Evolutionary conservation across 2,113 vertebrate species (phyloP).

Genomic region (Hippocampus barbouri): DNA sequence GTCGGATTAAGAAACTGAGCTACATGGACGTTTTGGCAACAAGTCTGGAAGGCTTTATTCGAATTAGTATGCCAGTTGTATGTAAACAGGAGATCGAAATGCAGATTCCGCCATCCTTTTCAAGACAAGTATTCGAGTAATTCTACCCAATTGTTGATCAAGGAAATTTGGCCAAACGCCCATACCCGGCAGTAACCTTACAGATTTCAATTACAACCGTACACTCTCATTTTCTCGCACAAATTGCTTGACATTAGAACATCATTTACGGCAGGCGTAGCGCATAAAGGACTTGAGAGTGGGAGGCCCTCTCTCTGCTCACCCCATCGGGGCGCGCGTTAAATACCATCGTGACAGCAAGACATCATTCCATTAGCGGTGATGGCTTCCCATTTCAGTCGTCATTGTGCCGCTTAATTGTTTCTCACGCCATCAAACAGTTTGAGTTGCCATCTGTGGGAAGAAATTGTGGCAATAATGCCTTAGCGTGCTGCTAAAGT

Average conservation of each 20-base stretch:
- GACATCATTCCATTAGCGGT: constrained; percentile 76
- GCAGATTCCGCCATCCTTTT: too few species aligned
- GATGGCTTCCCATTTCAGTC: constrained; percentile 75
- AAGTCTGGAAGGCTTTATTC: too few species aligned
- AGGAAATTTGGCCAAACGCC: background rate
- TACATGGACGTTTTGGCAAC: too few species aligned
- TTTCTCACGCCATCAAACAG: constrained; percentile 75
- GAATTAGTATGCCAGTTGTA: too few species aligned
- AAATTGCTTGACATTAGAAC: background rate
- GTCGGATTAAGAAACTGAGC: too few species aligned
- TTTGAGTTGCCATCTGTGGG: constrained; percentile 54
- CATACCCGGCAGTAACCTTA: too few species aligned
- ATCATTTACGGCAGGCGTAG: background rate
- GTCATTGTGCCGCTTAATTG: constrained; percentile 81
- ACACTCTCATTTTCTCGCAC: background rate
- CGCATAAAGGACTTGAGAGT: constrained; percentile 10
- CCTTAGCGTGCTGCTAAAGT: constrained; percentile 27
- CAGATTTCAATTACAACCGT: too few species aligned
- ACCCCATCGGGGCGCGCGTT: constrained; percentile 31
- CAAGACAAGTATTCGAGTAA: background rate
- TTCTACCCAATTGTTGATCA: background rate
- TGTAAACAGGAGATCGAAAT: too few species aligned
- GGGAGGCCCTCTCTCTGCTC: background rate
- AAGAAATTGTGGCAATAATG: constrained; percentile 34
- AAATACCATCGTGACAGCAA: constrained; percentile 77